phyloP scores from a whole-genome alignment of 2,888 invertebrate genomes.

The Nephrotoma guestfalica region DNA sequence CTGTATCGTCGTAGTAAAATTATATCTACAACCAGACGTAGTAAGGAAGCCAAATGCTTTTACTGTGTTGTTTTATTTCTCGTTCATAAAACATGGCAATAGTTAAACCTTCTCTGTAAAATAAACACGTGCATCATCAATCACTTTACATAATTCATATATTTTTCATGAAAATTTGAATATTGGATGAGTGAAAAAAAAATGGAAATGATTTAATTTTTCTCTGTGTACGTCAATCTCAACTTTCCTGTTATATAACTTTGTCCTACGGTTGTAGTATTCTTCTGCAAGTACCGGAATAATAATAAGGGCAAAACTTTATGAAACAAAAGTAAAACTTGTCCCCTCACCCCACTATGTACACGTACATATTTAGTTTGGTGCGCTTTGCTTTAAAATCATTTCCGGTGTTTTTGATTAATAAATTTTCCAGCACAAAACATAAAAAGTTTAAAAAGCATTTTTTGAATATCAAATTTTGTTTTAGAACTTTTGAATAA shows the following conservation, averaged over 20 bases:
- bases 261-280: not conserved
- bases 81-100: too few species aligned
- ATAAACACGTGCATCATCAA: not conserved
- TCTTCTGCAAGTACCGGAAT: not conserved
- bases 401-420: not conserved
- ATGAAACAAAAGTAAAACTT: not conserved
- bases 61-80: too few species aligned
- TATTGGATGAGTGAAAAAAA: not conserved
- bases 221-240: not conserved
- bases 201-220: not conserved
- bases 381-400: not conserved
- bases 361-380: not conserved
- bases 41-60: too few species aligned
- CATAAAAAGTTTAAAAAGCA: not conserved
- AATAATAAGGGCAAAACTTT: not conserved
- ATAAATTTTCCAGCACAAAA: not conserved
- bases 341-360: not conserved
- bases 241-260: not conserved
- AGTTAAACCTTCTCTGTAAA: not conserved
- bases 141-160: not conserved
- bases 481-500: not conserved
- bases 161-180: not conserved
- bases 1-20: too few species aligned
- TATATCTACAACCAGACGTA: too few species aligned
- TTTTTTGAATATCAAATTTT: not conserved